Conservation (phyloP, 1,140 invertebrate species). For the Drosophila suzukii region DNA sequence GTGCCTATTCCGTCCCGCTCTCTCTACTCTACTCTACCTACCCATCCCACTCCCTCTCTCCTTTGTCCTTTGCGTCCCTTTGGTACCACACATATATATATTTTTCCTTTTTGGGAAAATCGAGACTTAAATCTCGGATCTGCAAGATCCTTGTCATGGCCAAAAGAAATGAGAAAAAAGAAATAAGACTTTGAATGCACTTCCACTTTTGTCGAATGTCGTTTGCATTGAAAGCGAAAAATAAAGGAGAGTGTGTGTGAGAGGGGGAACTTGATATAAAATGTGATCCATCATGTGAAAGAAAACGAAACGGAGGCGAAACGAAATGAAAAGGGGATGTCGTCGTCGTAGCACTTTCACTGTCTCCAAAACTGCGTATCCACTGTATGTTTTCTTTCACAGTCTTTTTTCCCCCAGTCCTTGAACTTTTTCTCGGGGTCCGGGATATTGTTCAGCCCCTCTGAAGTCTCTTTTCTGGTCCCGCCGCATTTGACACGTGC, state of each 20-base stretch:
- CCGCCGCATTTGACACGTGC: conserved; percentile 77
- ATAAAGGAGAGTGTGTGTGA: conserved; percentile 16
- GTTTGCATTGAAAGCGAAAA: conserved; percentile 38
- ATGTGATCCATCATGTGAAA: conserved; percentile 67
- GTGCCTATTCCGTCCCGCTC: conserved; percentile 33
- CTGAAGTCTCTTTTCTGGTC: conserved; percentile 18
- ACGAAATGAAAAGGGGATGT: neutral
- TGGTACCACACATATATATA: neutral
- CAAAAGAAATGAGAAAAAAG: conserved; percentile 16
- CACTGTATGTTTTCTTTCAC: neutral
- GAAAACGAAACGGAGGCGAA: conserved; percentile 6
- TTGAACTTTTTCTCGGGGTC: conserved; percentile 15
- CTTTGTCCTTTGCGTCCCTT: conserved; percentile 1
- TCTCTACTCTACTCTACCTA: conserved; percentile 9
- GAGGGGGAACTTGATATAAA: conserved; percentile 42
- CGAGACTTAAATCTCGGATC: conserved; percentile 67
- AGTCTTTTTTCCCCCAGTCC: neutral
- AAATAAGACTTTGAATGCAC: conserved; percentile 67
- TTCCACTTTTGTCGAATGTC: conserved; percentile 64
- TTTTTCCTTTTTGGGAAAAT: conserved; percentile 69
- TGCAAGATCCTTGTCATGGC: conserved; percentile 63
- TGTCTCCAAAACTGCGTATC: conserved; percentile 10
- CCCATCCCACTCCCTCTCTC: conserved; percentile 28
- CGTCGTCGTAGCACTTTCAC: conserved; percentile 39
- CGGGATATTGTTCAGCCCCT: neutral